Base-by-base conservation (phyloP, 2,797 vertebrate genomes). In the Enteromius fasciolatus region DNA sequence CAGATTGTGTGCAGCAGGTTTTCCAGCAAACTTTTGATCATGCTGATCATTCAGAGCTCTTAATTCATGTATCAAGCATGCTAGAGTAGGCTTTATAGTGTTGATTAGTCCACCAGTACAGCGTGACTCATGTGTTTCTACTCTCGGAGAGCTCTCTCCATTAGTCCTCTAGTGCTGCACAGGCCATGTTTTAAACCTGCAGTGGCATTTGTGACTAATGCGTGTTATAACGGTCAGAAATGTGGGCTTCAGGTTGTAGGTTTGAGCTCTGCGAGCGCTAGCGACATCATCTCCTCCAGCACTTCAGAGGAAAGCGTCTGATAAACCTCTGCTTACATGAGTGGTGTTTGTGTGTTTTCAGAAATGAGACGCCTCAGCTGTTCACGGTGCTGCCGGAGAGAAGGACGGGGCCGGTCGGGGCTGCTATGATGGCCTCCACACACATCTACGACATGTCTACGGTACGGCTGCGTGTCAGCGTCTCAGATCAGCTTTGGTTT, bases 351-450 rank as follows among this genome's bases (percentile, higher is more conserved):
- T 59, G 57, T 77, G 15, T 17, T 17, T 7, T 5, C 83, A 98
- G 96, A 50, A 97, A 96, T 0, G 96, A 98, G 91, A 98, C 97
- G 0, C 96, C 97, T 0, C 96, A 98, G 90, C 93, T 97, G 6
- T 97, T 93, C 89, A 97, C 96, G 0, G 96, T 97, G 68, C 93
- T 97, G 31, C 96, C 96, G 0, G 96, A 97, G 93, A 96, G 96
- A 89, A 92, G 95, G 86, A 96, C 95, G 0, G 96, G 95, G 2
- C 93, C 95, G 0, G 95, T 97, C 0, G 96, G 96, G 17, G 90
- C 94, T 0, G 96, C 96, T 87, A 97, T 97, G 95, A 98, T 98
- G 97, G 96, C 95, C 1, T 98, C 97, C 0, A 97, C 97, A 0
- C 96, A 97, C 93, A 97, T 98, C 91, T 98, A 98, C 63, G 97